Evolutionary conservation across 2,888 invertebrate genomes (phyloP), one percentile per base, ranked within the genome.

Genomic region (Netelia melanura): DNA sequence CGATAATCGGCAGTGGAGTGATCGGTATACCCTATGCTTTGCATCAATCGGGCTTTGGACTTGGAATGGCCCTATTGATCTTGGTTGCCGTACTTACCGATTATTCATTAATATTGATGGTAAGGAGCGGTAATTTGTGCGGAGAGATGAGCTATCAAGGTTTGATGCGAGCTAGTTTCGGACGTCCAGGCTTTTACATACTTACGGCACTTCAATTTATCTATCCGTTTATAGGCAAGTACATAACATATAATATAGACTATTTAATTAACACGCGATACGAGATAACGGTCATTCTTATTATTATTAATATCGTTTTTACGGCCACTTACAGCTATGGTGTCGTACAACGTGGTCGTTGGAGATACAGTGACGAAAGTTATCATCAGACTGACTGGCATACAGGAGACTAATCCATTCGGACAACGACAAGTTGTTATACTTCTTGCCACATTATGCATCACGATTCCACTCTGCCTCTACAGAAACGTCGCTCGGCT

Each of bases 331-430:
- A 2, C 95, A 97, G 97, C 97, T 9, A 97, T 98, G 97, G 97
- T 97, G 83, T 97, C 97, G 81, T 98, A 98, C 94, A 98, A 98
- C 93, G 96, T 98, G 21, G 97, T 97, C 23, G 97, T 98, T 44
- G 98, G 97, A 23, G 98, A 98, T 92, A 98, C 97, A 0, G 95
- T 97, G 62, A 97, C 97, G 17, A 97, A 97, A 94, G 97, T 98
- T 21, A 94, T 97, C 79, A 95, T 96, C n/a, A 95, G 97, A 85
- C 94, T 97, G 72, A 96, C 96, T 14, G 95, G 95, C 71, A 94
- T 95, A 48, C 92, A 94, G 3, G 93, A 94, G 61, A 94, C 94
- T 61, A 95, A 95, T 17, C 90, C 96, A 62, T 94, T 96, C 78
- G 96, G 95, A 10, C 95, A 95, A 89, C 94, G 97, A 43, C 95